phyloP scores from a whole-genome alignment of 2,888 invertebrate species.

The Agrotis ipsilon region DNA sequence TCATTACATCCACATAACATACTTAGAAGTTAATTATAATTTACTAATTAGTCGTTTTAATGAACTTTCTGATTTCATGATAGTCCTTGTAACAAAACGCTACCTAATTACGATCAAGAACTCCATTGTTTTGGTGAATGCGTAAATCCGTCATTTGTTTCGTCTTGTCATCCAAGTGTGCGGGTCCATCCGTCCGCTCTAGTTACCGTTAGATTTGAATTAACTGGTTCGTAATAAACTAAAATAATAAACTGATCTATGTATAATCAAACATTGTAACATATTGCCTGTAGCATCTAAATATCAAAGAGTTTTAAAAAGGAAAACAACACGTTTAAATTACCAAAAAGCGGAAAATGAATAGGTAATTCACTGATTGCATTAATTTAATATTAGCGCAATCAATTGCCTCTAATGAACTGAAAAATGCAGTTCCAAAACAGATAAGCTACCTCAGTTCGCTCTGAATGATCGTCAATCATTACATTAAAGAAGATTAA shows the following conservation, averaged over 20 bases:
- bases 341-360: constrained; percentile 13
- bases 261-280: constrained; percentile 4
- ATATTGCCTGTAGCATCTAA: background rate
- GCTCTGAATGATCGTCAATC: constrained; percentile 35
- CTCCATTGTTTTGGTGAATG: constrained; percentile 71
- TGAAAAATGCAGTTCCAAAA: constrained; percentile 6
- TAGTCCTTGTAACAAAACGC: constrained; percentile 63
- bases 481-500: constrained; percentile 32
- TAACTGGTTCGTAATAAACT: constrained; percentile 47
- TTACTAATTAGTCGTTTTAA: constrained; percentile 52
- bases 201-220: constrained; percentile 59
- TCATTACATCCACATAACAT: constrained; percentile 23
- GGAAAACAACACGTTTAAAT: constrained; percentile 13
- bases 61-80: constrained; percentile 64
- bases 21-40: constrained; percentile 35
- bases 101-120: constrained; percentile 65
- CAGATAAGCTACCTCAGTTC: constrained; percentile 5
- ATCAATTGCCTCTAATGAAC: constrained; percentile 11
- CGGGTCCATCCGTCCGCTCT: constrained; percentile 62
- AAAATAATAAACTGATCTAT: background rate
- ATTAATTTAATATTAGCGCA: background rate
- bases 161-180: constrained; percentile 52
- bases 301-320: background rate
- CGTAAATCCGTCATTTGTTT: constrained; percentile 75
- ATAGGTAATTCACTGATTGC: constrained; percentile 10